Percentiles rank a stretch among this genome's conserved stretches.
Conservation (phyloP, 2,113 vertebrate species). For the Ahaetulla prasina region DNA sequence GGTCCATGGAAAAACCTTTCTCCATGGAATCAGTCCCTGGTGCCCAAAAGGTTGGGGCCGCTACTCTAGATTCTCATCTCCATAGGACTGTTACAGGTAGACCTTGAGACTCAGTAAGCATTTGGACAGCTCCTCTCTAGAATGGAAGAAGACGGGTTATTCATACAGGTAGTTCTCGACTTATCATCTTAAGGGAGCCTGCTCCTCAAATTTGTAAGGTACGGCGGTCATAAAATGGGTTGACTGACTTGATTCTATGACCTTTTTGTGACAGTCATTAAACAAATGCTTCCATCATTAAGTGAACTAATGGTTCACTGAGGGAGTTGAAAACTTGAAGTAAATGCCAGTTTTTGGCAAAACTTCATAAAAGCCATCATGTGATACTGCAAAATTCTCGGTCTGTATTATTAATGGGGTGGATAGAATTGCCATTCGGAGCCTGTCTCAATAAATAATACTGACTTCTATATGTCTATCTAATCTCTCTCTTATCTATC, state of each 20-base stretch:
- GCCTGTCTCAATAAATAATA: background rate
- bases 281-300: background rate
- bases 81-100: background rate
- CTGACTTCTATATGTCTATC: background rate
- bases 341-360: too few species aligned
- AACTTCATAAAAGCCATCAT: too few species aligned
- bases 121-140: background rate
- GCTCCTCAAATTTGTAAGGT: background rate
- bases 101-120: background rate
- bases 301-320: background rate
- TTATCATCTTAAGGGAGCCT: background rate
- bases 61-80: background rate
- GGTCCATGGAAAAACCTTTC: background rate
- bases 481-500: background rate
- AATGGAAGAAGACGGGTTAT: background rate
- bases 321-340: too few species aligned
- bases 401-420: too few species aligned
- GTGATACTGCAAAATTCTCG: too few species aligned
- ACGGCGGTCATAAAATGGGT: background rate
- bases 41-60: background rate
- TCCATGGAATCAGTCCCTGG: background rate
- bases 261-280: background rate
- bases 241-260: background rate
- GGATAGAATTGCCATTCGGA: background rate
- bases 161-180: too few species aligned